These are phyloP conservation scores for Myopa testacea DNA, from an alignment of 2,888 invertebrate genomes.

Conservation along the genomic window DNA sequence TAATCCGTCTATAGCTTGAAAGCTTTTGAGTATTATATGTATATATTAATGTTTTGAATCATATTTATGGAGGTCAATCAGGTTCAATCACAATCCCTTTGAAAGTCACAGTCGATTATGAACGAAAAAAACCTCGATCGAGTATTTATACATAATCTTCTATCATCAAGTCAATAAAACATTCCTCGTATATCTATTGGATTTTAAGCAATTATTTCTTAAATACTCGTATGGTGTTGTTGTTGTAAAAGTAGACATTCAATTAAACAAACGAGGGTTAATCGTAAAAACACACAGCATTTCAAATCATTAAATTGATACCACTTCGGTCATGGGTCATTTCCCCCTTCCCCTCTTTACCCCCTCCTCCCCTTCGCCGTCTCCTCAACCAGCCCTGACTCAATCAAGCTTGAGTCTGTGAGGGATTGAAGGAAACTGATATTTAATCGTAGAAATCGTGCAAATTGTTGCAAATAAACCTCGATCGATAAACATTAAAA, in stretches of 20 bases:
- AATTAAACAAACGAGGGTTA: conserved; percentile 4
- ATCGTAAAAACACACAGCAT: too few relatives aligned
- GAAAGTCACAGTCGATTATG: too few relatives aligned
- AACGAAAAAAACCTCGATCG: too few relatives aligned
- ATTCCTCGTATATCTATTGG: too few relatives aligned
- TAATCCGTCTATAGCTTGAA: too few relatives aligned
- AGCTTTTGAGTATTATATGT: too few relatives aligned
- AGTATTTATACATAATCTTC: too few relatives aligned
- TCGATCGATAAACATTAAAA: conserved; percentile 16
- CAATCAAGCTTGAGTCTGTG: not conserved
- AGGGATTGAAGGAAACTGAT: not conserved
- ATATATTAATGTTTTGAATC: too few relatives aligned
- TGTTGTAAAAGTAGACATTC: not conserved
- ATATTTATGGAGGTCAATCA: too few relatives aligned
- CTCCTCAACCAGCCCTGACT: not conserved
- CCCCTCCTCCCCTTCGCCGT: not conserved
- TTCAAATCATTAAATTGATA: not conserved
- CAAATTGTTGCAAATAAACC: conserved; percentile 33
- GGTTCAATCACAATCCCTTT: too few relatives aligned
- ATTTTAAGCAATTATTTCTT: too few relatives aligned
- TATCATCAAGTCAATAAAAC: too few relatives aligned
- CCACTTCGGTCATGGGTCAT: not conserved
- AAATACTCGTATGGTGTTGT: not conserved
- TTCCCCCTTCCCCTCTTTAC: not conserved
- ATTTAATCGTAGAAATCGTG: conserved; percentile 7